phyloP scores from a whole-genome alignment of 1,140 invertebrate species.

The Macrobrachium nipponense region DNA sequence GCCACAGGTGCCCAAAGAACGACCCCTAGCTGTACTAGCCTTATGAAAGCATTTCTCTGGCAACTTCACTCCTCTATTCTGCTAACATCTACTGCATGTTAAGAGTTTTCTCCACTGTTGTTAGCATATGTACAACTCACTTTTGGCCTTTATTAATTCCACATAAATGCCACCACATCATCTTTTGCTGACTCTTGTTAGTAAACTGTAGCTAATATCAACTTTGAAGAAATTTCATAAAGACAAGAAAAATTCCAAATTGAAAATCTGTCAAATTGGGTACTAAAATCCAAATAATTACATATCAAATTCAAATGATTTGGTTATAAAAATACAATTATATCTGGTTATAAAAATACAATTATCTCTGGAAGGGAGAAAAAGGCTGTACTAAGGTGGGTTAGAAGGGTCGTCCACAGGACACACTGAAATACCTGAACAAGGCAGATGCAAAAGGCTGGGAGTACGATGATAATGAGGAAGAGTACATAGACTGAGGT shows the following conservation, averaged over 20 bases:
- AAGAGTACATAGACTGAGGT: constrained; percentile 55
- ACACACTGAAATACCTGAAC: constrained; percentile 56
- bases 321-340: constrained; percentile 3
- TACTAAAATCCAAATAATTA: neutral
- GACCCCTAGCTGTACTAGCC: constrained; percentile 32
- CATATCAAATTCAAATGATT: neutral
- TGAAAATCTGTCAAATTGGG: too few relatives aligned
- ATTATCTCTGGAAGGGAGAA: neutral
- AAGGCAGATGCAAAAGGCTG: constrained; percentile 50
- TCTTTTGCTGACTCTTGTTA: too few relatives aligned
- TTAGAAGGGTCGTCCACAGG: constrained; percentile 41
- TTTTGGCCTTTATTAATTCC: too few relatives aligned
- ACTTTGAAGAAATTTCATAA: too few relatives aligned
- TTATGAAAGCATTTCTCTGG: neutral
- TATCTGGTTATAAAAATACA: neutral
- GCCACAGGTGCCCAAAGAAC: constrained; percentile 48
- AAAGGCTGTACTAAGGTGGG: constrained; percentile 9
- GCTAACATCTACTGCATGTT: too few relatives aligned
- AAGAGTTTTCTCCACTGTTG: too few relatives aligned
- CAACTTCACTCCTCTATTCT: too few relatives aligned
- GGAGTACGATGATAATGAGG: constrained; percentile 51
- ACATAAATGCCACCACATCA: too few relatives aligned
- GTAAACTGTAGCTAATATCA: too few relatives aligned
- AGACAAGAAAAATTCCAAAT: too few relatives aligned
- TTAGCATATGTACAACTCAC: too few relatives aligned